phyloP scores from a whole-genome alignment of 2,797 vertebrate species.

The Furcifer pardalis region DNA sequence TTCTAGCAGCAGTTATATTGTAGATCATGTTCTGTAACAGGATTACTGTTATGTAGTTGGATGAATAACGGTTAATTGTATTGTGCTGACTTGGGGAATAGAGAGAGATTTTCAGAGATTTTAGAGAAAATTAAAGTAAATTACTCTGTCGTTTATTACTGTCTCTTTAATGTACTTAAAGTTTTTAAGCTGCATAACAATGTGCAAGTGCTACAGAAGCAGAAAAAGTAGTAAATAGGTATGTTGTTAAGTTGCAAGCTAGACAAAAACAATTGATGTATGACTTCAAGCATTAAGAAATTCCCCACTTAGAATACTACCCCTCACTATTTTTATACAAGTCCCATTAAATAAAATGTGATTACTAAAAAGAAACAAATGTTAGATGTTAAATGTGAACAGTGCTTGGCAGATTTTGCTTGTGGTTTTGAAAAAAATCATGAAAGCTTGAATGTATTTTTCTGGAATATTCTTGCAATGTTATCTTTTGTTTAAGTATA shows the following conservation, averaged over 20 bases:
- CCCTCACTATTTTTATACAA: neutral
- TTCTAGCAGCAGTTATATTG: neutral
- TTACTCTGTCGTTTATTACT: slow-evolving; percentile 12
- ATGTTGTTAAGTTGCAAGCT: neutral
- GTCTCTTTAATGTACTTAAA: neutral
- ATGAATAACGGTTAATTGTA: neutral
- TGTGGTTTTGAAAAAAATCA: neutral
- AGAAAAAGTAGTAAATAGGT: neutral
- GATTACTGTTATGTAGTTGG: neutral
- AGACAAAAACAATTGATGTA: neutral
- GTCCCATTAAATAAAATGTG: neutral
- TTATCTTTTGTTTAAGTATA: neutral
- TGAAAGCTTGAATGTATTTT: neutral
- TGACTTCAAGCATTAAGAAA: neutral
- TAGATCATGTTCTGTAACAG: neutral
- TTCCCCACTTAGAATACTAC: neutral
- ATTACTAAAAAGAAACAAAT: neutral
- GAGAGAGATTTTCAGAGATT: neutral
- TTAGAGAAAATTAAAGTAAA: slow-evolving; percentile 2
- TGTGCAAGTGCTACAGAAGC: neutral
- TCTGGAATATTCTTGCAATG: neutral
- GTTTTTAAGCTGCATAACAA: neutral
- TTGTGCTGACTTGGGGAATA: neutral
- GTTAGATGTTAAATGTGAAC: neutral
- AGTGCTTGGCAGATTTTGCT: neutral